Evolutionary conservation across 2,797 vertebrate species (phyloP), one percentile per base, ranked within the genome.

Genomic region (Tenualosa ilisha): DNA sequence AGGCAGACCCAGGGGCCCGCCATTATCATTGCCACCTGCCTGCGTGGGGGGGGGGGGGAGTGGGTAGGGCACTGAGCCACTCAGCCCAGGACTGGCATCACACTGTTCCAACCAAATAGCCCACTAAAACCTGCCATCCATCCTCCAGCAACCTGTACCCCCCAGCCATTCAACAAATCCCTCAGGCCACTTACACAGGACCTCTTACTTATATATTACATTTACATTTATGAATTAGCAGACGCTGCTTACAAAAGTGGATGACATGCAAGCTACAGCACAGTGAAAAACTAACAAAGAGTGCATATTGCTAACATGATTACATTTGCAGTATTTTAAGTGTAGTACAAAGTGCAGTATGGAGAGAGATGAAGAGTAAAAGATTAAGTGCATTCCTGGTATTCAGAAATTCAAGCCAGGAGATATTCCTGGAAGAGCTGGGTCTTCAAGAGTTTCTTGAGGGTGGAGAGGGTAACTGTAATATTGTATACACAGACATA

Each of bases 1-100:
- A 40, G 37, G 68, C 72, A 65, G 83, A 79, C 83, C n/a, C 3
- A 51, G 86, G 49, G 17, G 65, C 54, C 72, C 54, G 9, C 40
- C 13, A 81, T 83, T 75, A 75, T 15, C 68, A 13, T 5, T 15
- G 15, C 68, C 68, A 75, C 68, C 37, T 75, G 68, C 68, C 68
- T 75, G 31, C 6, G 31, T 1, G 11, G 24, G 63, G 24, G 26
- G 24, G 63, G 24, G 26, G 63, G 15, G 68, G 68, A 40, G 31
- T 2, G 37, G 68, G 2, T 15, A 15, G 68, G 13, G 13, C 9
- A 65, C 24, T 65, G 24, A 65, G 24, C 24, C 63, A 31, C 63
- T 12, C 63, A 65, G 24, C 6, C 59, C 22, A 7, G n/a, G n/a
- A 63, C 11, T 11, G 24, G 63, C 68, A 4, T 31, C 37, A 20